phyloP scores from a whole-genome alignment of 1,140 invertebrate species.

The Laodelphax striatellus region DNA sequence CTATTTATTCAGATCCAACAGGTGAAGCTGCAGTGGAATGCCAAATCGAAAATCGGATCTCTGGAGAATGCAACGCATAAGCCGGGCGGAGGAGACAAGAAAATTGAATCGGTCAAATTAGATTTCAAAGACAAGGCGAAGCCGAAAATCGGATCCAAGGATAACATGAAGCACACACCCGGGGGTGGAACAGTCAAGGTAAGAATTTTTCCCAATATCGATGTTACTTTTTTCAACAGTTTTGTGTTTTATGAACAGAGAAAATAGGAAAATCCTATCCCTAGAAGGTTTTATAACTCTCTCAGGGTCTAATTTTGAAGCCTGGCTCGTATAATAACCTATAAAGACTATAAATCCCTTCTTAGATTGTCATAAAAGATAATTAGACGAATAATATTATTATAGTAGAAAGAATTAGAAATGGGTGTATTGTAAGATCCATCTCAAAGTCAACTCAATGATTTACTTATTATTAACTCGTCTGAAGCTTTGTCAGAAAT shows the following conservation, averaged over 20 bases:
- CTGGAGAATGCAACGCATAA: slow-evolving; percentile 87
- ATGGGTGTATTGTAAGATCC: too few species aligned
- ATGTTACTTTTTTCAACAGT: slow-evolving; percentile 1
- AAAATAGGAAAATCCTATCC: too few species aligned
- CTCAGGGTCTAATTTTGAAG: too few species aligned
- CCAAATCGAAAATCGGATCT: slow-evolving; percentile 85
- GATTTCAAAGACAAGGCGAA: slow-evolving; percentile 87
- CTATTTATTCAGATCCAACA: slow-evolving; percentile 51
- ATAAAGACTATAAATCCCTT: too few species aligned
- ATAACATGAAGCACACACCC: slow-evolving; percentile 76
- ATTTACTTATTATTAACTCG: too few species aligned
- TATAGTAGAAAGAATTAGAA: too few species aligned
- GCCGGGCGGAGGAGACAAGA: slow-evolving; percentile 85
- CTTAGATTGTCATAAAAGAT: too few species aligned
- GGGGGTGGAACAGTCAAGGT: slow-evolving; percentile 88
- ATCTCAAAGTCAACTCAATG: too few species aligned
- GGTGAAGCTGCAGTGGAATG: slow-evolving; percentile 84
- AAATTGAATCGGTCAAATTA: slow-evolving; percentile 79
- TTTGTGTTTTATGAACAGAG: not conserved
- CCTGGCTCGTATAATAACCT: too few species aligned
- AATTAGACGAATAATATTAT: too few species aligned
- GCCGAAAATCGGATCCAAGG: slow-evolving; percentile 84
- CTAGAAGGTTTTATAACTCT: too few species aligned
- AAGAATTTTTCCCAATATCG: slow-evolving; percentile 24
- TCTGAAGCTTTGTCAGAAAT: too few species aligned